Evolutionary conservation across 2,797 vertebrate species (phyloP).

Genomic region (Neopelma chrysocephalum): DNA sequence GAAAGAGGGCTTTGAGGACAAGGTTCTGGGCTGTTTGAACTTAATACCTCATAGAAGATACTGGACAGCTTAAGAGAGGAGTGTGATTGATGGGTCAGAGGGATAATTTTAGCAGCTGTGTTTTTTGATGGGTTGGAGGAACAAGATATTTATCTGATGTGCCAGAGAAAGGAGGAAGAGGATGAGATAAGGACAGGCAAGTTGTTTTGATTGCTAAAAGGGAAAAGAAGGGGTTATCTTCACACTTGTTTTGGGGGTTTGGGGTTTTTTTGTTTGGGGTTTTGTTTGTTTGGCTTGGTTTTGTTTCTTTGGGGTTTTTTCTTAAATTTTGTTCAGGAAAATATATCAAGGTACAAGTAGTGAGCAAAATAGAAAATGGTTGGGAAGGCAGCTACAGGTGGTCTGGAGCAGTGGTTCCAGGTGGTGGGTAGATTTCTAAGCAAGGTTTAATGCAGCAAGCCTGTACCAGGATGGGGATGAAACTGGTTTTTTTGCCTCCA

Average conservation of each 20-base stretch:
- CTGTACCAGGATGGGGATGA: not conserved
- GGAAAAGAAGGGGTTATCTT: not conserved
- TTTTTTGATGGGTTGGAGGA: constrained; percentile 4
- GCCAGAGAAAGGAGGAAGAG: not conserved
- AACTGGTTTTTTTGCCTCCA: not conserved
- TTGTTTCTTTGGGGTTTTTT: not conserved
- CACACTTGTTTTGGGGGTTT: not conserved
- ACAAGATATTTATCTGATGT: not conserved
- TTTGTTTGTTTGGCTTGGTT: not conserved
- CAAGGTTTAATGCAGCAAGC: not conserved
- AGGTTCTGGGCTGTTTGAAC: not conserved
- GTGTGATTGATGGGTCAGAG: constrained; percentile 5
- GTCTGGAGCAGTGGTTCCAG: not conserved
- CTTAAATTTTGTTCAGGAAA: not conserved
- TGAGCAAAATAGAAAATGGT: not conserved
- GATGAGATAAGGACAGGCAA: not conserved
- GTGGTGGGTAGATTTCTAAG: not conserved
- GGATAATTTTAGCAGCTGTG: constrained; percentile 10
- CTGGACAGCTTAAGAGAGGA: not conserved
- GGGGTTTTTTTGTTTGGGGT: not conserved
- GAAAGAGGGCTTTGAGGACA: not conserved
- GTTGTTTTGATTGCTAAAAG: not conserved
- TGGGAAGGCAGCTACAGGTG: not conserved
- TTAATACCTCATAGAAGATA: not conserved
- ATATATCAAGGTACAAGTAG: not conserved